Conservation (phyloP, 2,797 vertebrate genomes). For the Eptatretus atami region DNA sequence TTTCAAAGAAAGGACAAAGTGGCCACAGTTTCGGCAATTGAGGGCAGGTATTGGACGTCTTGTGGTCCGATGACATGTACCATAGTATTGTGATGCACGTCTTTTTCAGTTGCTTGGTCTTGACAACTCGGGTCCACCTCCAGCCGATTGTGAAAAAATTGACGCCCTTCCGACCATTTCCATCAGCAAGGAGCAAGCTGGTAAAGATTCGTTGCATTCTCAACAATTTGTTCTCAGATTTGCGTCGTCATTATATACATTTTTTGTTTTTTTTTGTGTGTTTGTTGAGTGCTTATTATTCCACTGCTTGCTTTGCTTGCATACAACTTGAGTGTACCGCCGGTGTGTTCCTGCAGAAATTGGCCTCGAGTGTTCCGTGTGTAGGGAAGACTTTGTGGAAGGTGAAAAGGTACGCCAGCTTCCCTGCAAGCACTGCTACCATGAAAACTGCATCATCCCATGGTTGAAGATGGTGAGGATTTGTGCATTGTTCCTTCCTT, state of each 20-base stretch:
- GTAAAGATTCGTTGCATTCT: background rate
- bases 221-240: too few relatives aligned
- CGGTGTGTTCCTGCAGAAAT: background rate
- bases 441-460: background rate
- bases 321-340: background rate
- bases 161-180: background rate
- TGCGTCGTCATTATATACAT: too few relatives aligned
- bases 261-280: too few relatives aligned
- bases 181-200: background rate
- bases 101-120: constrained; percentile 1
- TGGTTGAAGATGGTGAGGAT: constrained; percentile 2
- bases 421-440: constrained; percentile 5
- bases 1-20: too few relatives aligned
- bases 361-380: constrained; percentile 1
- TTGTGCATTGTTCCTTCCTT: too few relatives aligned
- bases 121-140: background rate
- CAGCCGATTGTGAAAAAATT: background rate
- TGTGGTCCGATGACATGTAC: too few relatives aligned
- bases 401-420: constrained; percentile 4
- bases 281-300: too few relatives aligned
- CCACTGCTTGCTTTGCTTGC: too few relatives aligned
- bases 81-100: background rate
- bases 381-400: constrained; percentile 1
- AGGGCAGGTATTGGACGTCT: too few relatives aligned
- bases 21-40: too few relatives aligned